phyloP scores from a whole-genome alignment of 2,797 vertebrate genomes.

The Pantherophis vulpinus region DNA sequence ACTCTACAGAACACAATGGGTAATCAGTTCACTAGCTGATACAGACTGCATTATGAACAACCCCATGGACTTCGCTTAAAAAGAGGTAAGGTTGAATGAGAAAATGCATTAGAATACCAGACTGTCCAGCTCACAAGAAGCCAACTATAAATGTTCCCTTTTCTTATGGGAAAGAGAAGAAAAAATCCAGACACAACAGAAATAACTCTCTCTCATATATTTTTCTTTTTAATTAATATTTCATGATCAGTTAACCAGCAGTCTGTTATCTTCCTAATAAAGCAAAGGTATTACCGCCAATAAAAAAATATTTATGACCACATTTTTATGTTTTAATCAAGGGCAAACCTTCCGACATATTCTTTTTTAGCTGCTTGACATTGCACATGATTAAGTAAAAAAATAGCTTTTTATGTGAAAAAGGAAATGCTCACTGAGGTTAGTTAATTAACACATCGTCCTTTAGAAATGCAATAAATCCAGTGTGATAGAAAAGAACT shows the following conservation, averaged over 20 bases:
- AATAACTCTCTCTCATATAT: constrained; percentile 56
- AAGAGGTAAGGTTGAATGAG: background rate
- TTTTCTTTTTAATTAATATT: constrained; percentile 75
- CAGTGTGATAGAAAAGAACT: constrained; percentile 29
- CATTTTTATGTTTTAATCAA: constrained; percentile 74
- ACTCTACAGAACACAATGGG: background rate
- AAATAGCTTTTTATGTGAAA: constrained; percentile 48
- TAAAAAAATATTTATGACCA: constrained; percentile 74
- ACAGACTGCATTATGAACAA: background rate
- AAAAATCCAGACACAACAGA: constrained; percentile 48
- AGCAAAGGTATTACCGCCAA: constrained; percentile 64
- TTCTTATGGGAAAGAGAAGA: constrained; percentile 31
- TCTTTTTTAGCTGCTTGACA: constrained; percentile 55
- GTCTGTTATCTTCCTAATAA: constrained; percentile 69
- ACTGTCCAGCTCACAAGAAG: constrained; percentile 4
- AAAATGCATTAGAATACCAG: background rate
- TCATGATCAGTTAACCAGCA: constrained; percentile 70
- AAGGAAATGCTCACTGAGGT: constrained; percentile 36
- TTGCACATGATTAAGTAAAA: constrained; percentile 47
- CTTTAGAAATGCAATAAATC: constrained; percentile 54
- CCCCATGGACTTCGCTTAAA: background rate
- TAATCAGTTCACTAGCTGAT: background rate
- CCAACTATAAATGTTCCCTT: constrained; percentile 11
- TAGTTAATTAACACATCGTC: constrained; percentile 41
- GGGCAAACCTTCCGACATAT: constrained; percentile 57